Conservation (phyloP, 2,888 invertebrate genomes). For the Linnaemya tessellans region DNA sequence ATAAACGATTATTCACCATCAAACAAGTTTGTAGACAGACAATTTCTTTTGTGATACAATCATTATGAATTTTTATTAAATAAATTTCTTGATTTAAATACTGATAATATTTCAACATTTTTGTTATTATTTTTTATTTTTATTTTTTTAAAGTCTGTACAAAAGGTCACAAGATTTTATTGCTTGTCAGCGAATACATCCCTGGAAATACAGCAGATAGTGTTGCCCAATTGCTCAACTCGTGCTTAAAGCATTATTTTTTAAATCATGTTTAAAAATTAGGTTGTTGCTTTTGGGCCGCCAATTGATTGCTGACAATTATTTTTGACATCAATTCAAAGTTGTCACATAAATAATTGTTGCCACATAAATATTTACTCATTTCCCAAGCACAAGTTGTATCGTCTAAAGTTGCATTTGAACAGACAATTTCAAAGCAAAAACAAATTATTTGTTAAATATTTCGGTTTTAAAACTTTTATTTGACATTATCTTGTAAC, state of each 20-base stretch:
- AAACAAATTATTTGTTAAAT: too few relatives aligned
- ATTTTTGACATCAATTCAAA: neutral
- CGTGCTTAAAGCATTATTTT: neutral
- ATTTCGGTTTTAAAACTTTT: too few relatives aligned
- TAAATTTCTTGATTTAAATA: neutral
- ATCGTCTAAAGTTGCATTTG: too few relatives aligned
- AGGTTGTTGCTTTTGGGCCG: neutral
- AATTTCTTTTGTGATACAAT: neutral
- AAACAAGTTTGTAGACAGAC: neutral
- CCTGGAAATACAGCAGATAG: neutral
- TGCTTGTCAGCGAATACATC: constrained; percentile 10
- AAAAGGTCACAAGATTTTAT: constrained; percentile 40
- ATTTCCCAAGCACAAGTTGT: too few relatives aligned
- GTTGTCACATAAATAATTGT: too few relatives aligned
- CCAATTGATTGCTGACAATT: constrained; percentile 2
- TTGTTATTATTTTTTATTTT: too few relatives aligned
- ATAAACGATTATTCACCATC: neutral
- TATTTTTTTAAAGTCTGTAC: neutral
- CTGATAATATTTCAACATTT: constrained; percentile 9
- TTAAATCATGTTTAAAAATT: constrained; percentile 17
- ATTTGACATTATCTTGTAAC: too few relatives aligned
- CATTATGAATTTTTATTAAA: neutral
- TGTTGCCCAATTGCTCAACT: neutral
- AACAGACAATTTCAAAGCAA: too few relatives aligned
- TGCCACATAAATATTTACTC: too few relatives aligned